These are phyloP conservation scores for Oophaga pumilio DNA, from an alignment of 2,113 vertebrate species.

Conservation along the genomic window DNA sequence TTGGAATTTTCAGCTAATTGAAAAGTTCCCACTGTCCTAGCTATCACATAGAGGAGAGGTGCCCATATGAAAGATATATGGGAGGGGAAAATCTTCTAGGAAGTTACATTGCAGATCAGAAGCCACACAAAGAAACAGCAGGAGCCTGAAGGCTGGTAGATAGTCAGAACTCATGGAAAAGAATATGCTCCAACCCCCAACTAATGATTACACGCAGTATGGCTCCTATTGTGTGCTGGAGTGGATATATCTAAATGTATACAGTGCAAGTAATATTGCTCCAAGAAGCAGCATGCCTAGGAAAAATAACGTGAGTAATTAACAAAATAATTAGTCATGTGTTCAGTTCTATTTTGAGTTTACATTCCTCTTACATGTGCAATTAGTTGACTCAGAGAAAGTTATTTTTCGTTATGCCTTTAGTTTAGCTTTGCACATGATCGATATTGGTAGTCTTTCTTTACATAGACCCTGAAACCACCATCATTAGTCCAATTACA, in stretches of 20 bases:
- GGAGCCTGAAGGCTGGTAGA: constrained; percentile 24
- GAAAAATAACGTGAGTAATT: constrained; percentile 46
- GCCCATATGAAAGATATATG: neutral
- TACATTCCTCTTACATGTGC: constrained; percentile 9
- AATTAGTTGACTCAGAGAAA: constrained; percentile 33
- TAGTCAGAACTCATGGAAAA: constrained; percentile 21
- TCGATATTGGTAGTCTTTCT: neutral
- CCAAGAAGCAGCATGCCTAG: constrained; percentile 28
- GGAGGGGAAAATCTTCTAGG: neutral
- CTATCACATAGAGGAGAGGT: neutral
- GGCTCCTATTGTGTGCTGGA: constrained; percentile 14
- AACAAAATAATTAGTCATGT: constrained; percentile 44
- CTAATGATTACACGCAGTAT: constrained; percentile 52
- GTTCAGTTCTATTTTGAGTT: neutral
- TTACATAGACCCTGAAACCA: constrained; percentile 3
- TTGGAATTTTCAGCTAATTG: neutral
- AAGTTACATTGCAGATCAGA: neutral
- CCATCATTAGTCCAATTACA: constrained; percentile 35
- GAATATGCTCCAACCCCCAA: constrained; percentile 33
- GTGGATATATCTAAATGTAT: constrained; percentile 22
- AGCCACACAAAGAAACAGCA: constrained; percentile 22
- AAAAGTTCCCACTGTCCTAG: neutral
- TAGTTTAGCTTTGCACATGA: neutral
- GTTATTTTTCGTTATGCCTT: constrained; percentile 10
- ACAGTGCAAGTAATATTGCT: constrained; percentile 26